A percentile compares a stretch with the other conserved stretches of the same genome.
Conservation (phyloP, 1,140 invertebrate genomes). For the Colletes gigas region DNA sequence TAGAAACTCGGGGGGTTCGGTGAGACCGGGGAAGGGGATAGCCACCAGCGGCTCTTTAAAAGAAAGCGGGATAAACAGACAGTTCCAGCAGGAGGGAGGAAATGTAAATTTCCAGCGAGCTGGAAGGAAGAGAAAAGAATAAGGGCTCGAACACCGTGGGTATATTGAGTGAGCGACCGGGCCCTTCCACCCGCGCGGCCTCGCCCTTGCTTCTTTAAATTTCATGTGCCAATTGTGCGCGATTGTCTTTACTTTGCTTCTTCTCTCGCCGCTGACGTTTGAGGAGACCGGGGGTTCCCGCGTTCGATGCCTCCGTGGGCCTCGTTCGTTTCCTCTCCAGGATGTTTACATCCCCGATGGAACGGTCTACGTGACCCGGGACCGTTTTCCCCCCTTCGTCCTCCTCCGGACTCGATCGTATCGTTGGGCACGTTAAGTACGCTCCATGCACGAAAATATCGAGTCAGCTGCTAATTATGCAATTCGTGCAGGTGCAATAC, state of each 20-base stretch:
- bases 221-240: constrained; percentile 81
- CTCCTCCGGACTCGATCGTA: neutral
- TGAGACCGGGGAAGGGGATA: constrained; percentile 55
- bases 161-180: constrained; percentile 75
- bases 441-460: constrained; percentile 15
- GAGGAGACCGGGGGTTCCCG: constrained; percentile 34
- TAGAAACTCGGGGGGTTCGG: constrained; percentile 22
- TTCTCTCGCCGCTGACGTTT: constrained; percentile 36
- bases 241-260: constrained; percentile 76
- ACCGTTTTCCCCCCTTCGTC: constrained; percentile 16
- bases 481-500: constrained; percentile 42
- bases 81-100: constrained; percentile 76
- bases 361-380: neutral
- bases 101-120: constrained; percentile 82
- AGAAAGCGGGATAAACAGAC: constrained; percentile 81
- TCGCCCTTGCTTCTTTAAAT: constrained; percentile 77
- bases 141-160: constrained; percentile 77
- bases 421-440: constrained; percentile 14
- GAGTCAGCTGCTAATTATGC: constrained; percentile 35
- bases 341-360: neutral
- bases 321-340: neutral
- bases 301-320: constrained; percentile 10
- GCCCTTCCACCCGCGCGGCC: constrained; percentile 58
- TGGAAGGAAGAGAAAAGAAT: constrained; percentile 81
- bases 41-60: constrained; percentile 77